Base-by-base conservation (phyloP, 2,888 invertebrate genomes). In the Synanthedon andrenaeformis region DNA sequence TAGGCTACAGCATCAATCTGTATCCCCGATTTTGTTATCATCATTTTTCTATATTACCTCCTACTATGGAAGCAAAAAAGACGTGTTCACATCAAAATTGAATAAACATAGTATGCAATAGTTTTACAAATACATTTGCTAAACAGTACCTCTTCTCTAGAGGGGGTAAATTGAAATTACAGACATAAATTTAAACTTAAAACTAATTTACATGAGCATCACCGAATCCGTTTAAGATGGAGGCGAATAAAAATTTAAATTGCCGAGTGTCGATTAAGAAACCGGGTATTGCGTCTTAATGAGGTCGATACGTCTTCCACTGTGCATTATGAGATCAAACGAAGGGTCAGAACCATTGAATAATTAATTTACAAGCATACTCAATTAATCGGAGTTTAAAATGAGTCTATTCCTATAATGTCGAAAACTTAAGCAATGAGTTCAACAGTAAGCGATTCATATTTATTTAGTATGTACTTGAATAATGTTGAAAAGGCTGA, bases 281-380 rank as follows among this genome's bases (percentile, higher is more conserved):
- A 73, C 69, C 72, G 68, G 78, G 78, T 79, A 70, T 67, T 65
- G 65, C 58, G 58, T 63, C 72, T 69, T 82, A 82, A 84, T 82
- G 83, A 81, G 81, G 73, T 71, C 79, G 76, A 79, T 81, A 73
- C 63, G 71, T 81, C 77, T 81, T 74, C 66, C 72, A 53, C 45
- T 68, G 58, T 61, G 74, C 79, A 66, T 79, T 80, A 80, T 75
- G 79, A 79, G 85, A 79, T 81, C 83, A 82, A 79, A 72, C 72
- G 69, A 63, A 64, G 76, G 83, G 83, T 82, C 82, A 83, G 59
- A 65, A 67, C 73, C 76, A 72, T 76, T 80, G 78, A 79, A 79
- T 79, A 78, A 75, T 77, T 78, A 79, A 81, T 82, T 81, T 74
- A 84, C 79, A 82, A 76, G 79, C 74, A 73, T 77, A 75, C 72